Evolutionary conservation across 2,888 invertebrate genomes (phyloP), one percentile per base, ranked within the genome.

Genomic region (Rotaria socialis): DNA sequence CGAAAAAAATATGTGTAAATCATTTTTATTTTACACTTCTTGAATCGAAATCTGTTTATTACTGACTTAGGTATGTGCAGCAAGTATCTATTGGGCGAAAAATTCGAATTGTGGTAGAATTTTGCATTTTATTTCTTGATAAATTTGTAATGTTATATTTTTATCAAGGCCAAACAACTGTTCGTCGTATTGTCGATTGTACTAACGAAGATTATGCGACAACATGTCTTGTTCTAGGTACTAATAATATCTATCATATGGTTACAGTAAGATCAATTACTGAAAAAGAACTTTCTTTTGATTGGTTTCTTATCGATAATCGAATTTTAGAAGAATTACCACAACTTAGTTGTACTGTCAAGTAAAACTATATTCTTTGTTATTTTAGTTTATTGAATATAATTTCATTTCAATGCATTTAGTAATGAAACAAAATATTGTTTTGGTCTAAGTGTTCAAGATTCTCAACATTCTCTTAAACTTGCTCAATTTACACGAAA

Each of bases 31-130:
- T 52, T 14, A 14, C 16, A 16, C 16, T 67, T 5, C 35, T 27
- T 67, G 2, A n/a, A 67, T 67, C 27, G 6, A 58, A 58, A n/a
- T 58, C 24, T 24, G 35, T 67, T 16, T 27, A 2, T 60, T 27
- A 8, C 3, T 60, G 27, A 27, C 27, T 67, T 27, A 67, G 67
- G 41, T 80, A 47, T 80, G 80, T n/a, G 43, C 80, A 80, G 80
- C 80, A 24, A 47, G 11, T 80, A 47, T 80, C 4, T 80, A 80
- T 80, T 80, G 80, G 80, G 43, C 80, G 14, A 80, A 43, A 47
- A n/a, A 47, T 47, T 80, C 80, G 4, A 80, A 80, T 47, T 80
- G 80, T 80, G 80, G 80, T 80, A 67, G 67, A 67, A 56, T 24
- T 52, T 11, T 52, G 8, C 16, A 16, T 52, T 52, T 19, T 19